Percentiles rank a stretch among this genome's conserved stretches.
phyloP scores from a whole-genome alignment of 2,888 invertebrate species.

The Eupeodes luniger region DNA sequence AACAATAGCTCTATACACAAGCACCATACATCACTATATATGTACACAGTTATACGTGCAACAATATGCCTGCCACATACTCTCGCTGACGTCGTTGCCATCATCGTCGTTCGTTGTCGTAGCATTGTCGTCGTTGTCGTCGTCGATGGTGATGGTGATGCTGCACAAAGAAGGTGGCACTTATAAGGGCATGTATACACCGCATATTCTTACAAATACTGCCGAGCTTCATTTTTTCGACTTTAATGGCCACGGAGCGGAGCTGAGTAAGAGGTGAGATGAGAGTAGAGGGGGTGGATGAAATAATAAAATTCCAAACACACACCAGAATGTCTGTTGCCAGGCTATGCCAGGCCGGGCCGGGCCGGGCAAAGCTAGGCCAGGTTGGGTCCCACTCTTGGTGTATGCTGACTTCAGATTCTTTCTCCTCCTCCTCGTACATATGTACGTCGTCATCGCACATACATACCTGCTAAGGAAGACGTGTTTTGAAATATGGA shows the following conservation, averaged over 20 bases:
- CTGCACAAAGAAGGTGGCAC: slow-evolving; percentile 53
- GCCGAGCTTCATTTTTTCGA: slow-evolving; percentile 10
- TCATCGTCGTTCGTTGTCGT: background rate
- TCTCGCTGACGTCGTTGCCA: background rate
- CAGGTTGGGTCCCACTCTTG: background rate
- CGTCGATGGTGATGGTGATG: background rate
- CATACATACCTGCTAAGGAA: background rate
- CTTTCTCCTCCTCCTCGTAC: background rate
- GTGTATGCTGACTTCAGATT: slow-evolving; percentile 29
- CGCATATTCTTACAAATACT: slow-evolving; percentile 25
- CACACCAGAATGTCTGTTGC: slow-evolving; percentile 60
- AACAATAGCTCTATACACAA: slow-evolving; percentile 59
- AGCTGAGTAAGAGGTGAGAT: background rate
- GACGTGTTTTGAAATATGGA: background rate
- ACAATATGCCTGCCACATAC: slow-evolving; percentile 47
- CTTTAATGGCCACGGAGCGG: slow-evolving; percentile 6
- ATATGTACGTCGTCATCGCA: background rate
- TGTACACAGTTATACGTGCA: slow-evolving; percentile 44
- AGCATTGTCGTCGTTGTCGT: background rate
- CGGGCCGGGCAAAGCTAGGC: background rate
- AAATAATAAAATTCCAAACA: slow-evolving; percentile 19
- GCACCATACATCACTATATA: slow-evolving; percentile 35
- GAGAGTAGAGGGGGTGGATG: background rate
- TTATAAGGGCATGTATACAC: slow-evolving; percentile 52
- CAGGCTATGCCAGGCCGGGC: slow-evolving; percentile 16